Evolutionary conservation across 2,888 invertebrate species (phyloP).

Genomic region (Agrenia bidenticulata): DNA sequence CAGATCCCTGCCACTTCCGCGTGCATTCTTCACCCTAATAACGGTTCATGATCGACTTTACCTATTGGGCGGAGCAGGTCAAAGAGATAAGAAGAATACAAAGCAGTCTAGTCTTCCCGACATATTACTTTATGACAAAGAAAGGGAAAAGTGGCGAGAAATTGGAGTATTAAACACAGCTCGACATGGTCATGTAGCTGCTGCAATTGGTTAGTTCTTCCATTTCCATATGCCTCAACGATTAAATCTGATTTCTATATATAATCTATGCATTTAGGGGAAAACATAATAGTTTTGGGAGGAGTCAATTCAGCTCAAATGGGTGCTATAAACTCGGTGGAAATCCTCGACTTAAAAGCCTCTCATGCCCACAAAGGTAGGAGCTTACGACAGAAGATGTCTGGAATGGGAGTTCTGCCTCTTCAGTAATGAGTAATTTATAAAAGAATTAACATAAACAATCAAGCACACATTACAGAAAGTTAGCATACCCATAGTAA

Average conservation of each 20-base stretch:
- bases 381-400: slow-evolving; percentile 3
- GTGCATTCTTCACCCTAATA: slow-evolving; percentile 55
- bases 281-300: slow-evolving; percentile 66
- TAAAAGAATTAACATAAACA: no score
- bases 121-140: slow-evolving; percentile 60
- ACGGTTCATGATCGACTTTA: slow-evolving; percentile 60
- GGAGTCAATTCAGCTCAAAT: slow-evolving; percentile 68
- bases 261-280: slow-evolving; percentile 48
- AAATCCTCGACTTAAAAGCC: slow-evolving; percentile 59
- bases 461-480: no score
- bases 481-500: no score
- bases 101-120: slow-evolving; percentile 57
- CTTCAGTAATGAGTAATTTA: no score
- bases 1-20: slow-evolving; percentile 52
- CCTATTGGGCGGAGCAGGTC: slow-evolving; percentile 69
- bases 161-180: slow-evolving; percentile 66
- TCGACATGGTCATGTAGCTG: slow-evolving; percentile 67
- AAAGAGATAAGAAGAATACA: slow-evolving; percentile 52
- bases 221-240: not conserved
- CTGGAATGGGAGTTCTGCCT: slow-evolving; percentile 23
- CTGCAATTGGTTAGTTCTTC: slow-evolving; percentile 62
- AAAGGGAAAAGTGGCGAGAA: slow-evolving; percentile 63
- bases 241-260: not conserved
- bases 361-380: slow-evolving; percentile 60
- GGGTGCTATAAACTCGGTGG: slow-evolving; percentile 67